phyloP scores from a whole-genome alignment of 2,888 invertebrate genomes.

The Pomacea canaliculata region DNA sequence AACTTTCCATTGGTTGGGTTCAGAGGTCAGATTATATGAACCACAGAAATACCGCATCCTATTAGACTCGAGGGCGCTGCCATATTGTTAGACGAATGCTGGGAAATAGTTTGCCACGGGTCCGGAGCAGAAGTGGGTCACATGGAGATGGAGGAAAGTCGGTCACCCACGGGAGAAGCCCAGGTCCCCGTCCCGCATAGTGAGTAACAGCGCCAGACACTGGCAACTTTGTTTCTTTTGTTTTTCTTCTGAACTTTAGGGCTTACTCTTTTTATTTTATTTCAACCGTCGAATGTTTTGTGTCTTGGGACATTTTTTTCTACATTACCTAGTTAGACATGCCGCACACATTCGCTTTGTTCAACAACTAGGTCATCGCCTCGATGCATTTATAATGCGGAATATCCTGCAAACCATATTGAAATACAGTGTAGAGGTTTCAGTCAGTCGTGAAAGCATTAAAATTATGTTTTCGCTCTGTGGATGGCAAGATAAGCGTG shows the following conservation, averaged over 20 bases:
- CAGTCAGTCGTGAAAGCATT: neutral
- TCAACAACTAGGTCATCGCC: conserved; percentile 35
- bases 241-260: neutral
- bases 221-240: neutral
- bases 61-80: conserved; percentile 44
- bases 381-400: conserved; percentile 30
- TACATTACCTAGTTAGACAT: conserved; percentile 35
- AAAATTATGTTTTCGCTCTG: neutral
- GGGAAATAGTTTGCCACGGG: conserved; percentile 44
- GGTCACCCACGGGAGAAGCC: conserved; percentile 61
- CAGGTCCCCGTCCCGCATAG: conserved; percentile 48
- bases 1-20: neutral
- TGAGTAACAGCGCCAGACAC: conserved; percentile 36
- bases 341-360: conserved; percentile 38
- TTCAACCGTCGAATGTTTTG: neutral
- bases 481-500: neutral
- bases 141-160: conserved; percentile 55
- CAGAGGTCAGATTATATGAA: conserved; percentile 10
- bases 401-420: conserved; percentile 26
- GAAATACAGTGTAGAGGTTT: conserved; percentile 3
- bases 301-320: conserved; percentile 15
- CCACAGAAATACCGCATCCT: conserved; percentile 27
- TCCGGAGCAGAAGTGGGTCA: conserved; percentile 54
- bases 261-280: conserved; percentile 15
- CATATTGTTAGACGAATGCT: conserved; percentile 54